phyloP scores from a whole-genome alignment of 2,888 invertebrate species.

The Coronaproctus castanopsis region DNA sequence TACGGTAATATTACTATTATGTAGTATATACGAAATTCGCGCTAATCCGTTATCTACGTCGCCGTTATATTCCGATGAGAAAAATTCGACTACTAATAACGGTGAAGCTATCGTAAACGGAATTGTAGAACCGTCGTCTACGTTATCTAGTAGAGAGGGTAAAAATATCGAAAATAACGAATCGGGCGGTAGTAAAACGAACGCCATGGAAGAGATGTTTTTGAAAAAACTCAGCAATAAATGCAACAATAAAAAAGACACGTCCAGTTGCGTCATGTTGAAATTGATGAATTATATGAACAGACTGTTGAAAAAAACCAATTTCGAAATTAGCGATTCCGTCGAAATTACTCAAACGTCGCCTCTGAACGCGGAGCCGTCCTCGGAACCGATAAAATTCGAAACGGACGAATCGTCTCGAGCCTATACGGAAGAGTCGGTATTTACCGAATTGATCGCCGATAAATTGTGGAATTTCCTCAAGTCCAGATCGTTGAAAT shows the following conservation, averaged over 20 bases:
- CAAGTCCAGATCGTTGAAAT: conserved; percentile 52
- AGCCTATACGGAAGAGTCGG: conserved; percentile 33
- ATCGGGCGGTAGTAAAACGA: conserved; percentile 9
- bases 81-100: too few relatives aligned
- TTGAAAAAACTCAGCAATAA: conserved; percentile 53
- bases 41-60: too few relatives aligned
- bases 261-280: conserved; percentile 61
- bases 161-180: too few relatives aligned
- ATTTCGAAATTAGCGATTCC: conserved; percentile 53
- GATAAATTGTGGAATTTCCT: conserved; percentile 58
- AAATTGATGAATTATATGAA: conserved; percentile 67
- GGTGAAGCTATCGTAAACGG: too few relatives aligned
- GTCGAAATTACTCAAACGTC: conserved; percentile 44
- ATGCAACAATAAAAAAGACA: conserved; percentile 52
- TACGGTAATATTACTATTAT: too few relatives aligned
- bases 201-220: conserved; percentile 40
- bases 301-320: conserved; percentile 54
- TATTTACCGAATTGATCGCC: conserved; percentile 39
- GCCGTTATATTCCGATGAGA: too few relatives aligned
- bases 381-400: conserved; percentile 32
- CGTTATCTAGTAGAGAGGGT: too few relatives aligned
- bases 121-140: too few relatives aligned
- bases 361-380: conserved; percentile 26
- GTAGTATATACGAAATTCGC: too few relatives aligned
- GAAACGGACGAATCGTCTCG: conserved; percentile 24